Base-by-base conservation (phyloP, 2,888 invertebrate species). In the Folsomia manolachei region DNA sequence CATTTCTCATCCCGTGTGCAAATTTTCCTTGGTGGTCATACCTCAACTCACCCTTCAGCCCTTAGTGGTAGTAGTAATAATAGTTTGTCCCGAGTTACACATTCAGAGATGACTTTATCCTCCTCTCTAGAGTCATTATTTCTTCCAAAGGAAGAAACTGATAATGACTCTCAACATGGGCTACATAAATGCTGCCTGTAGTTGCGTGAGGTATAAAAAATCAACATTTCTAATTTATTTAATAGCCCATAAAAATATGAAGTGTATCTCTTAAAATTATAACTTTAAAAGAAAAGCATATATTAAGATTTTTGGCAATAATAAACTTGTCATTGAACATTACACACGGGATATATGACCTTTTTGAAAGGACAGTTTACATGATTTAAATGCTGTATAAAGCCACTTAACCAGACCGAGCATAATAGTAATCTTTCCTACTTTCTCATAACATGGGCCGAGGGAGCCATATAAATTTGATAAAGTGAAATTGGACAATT, bases 391-490 rank as follows among this genome's bases (percentile, higher is more conserved):
- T n/a, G n/a, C n/a, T n/a, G n/a, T n/a, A n/a, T n/a, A n/a, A n/a
- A n/a, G n/a, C n/a, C n/a, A n/a, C n/a, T n/a, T n/a, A n/a, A n/a
- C n/a, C n/a, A n/a, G n/a, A n/a, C n/a, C n/a, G n/a, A n/a, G n/a
- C n/a, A n/a, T n/a, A n/a, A n/a, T n/a, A n/a, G n/a, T n/a, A n/a
- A n/a, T n/a, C n/a, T n/a, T n/a, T n/a, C n/a, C n/a, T n/a, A n/a
- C n/a, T n/a, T n/a, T n/a, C n/a, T n/a, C n/a, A 39, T 14, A 39
- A 39, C 62, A 7, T 62, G 24, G 19, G 62, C 2, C 62, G 18
- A 7, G 62, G 62, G 62, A 62, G 18, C 25, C 62, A 62, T 62
- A 62, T 23, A 23, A 62, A 62, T 62, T 62, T 62, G 62, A 62
- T 62, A 62, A 24, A 62, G 62, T 62, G 62, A 62, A 62, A 62